Percentiles rank a stretch among this genome's conserved stretches.
Conservation (phyloP, 2,797 vertebrate genomes). For the Ficedula albicollis region DNA sequence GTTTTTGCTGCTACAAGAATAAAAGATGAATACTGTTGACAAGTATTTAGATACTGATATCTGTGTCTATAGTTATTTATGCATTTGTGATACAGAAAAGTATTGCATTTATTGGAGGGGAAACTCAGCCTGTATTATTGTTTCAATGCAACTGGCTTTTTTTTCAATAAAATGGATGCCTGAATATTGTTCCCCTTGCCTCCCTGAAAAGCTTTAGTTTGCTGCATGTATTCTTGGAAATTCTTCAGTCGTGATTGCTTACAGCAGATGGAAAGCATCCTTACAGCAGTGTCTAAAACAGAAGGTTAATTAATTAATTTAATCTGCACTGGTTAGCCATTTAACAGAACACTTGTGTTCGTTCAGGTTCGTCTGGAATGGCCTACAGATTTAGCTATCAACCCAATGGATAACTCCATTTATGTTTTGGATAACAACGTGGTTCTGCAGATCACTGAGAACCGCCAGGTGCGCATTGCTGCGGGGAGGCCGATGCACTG, state of each 20-base stretch:
- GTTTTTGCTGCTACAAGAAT: background rate
- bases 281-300: background rate
- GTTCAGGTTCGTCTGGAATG: slow-evolving; percentile 94
- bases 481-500: slow-evolving; percentile 94
- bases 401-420: slow-evolving; percentile 97
- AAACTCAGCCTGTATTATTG: background rate
- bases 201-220: slow-evolving; percentile 3
- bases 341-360: slow-evolving; percentile 11
- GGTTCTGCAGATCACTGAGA: slow-evolving; percentile 93
- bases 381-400: slow-evolving; percentile 95
- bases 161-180: background rate
- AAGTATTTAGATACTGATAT: background rate
- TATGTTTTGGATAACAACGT: slow-evolving; percentile 96
- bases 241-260: background rate
- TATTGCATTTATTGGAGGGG: background rate
- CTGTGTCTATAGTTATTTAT: background rate
- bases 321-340: background rate
- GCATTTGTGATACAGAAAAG: background rate
- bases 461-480: slow-evolving; percentile 93
- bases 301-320: background rate
- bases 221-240: background rate
- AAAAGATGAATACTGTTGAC: background rate
- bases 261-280: background rate
- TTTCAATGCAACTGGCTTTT: background rate
- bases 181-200: background rate